These are phyloP conservation scores for Cotesia chilonis DNA, from an alignment of 1,140 invertebrate genomes.

Conservation along the genomic window DNA sequence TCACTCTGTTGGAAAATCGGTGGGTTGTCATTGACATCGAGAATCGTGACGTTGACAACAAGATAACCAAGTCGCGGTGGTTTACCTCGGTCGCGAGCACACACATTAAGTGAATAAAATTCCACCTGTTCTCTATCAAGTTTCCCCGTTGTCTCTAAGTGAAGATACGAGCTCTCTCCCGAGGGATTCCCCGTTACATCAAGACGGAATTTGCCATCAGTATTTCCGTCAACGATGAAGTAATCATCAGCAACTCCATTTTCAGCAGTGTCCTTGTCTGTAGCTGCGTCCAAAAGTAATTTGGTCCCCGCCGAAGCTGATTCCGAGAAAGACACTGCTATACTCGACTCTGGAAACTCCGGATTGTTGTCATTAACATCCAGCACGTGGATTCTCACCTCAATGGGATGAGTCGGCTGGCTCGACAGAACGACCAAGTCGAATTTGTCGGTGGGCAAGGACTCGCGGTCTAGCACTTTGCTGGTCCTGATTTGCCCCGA, in stretches of 20 bases:
- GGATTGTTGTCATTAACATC: constrained; percentile 92
- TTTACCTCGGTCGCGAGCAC: constrained; percentile 84
- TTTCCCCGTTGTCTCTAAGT: constrained; percentile 88
- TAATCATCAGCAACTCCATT: constrained; percentile 90
- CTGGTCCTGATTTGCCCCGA: constrained; percentile 86
- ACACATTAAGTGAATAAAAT: constrained; percentile 87
- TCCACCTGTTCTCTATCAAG: constrained; percentile 87
- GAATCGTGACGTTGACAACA: constrained; percentile 87
- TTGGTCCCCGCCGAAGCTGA: constrained; percentile 87
- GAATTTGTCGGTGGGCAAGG: constrained; percentile 78
- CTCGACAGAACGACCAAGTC: constrained; percentile 90
- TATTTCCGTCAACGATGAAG: constrained; percentile 86
- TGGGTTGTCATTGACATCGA: constrained; percentile 95
- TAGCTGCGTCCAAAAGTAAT: constrained; percentile 85
- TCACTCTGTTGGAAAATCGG: constrained; percentile 93
- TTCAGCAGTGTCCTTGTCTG: constrained; percentile 83
- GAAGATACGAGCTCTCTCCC: constrained; percentile 87
- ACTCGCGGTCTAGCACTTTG: constrained; percentile 82
- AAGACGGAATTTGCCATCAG: constrained; percentile 85
- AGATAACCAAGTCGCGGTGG: constrained; percentile 84
- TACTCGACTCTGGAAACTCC: constrained; percentile 87
- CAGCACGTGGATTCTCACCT: constrained; percentile 84
- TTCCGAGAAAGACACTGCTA: constrained; percentile 88
- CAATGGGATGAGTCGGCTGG: constrained; percentile 92
- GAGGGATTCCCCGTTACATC: constrained; percentile 87